A percentile compares a stretch with the other conserved stretches of the same genome.
Evolutionary conservation across 2,113 vertebrate species (phyloP).

Genomic region (Dryoscopus gambensis): DNA sequence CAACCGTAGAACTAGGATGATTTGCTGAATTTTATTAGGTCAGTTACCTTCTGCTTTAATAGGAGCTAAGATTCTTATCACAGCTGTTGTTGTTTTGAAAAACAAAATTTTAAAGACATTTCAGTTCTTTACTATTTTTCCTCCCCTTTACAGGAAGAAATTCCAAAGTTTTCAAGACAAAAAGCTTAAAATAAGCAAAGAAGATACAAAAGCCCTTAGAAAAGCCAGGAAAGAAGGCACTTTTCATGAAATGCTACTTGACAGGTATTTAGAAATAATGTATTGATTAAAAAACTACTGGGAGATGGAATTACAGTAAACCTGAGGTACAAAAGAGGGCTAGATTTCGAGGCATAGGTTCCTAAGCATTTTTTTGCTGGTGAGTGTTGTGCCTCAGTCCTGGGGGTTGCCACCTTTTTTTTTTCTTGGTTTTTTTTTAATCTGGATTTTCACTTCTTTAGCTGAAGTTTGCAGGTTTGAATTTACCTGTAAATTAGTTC

Average conservation of each 20-base stretch:
- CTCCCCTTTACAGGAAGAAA: conserved; percentile 83
- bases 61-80: not conserved
- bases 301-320: not conserved
- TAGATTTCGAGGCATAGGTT: not conserved
- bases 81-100: not conserved
- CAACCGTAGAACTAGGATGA: not conserved
- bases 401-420: not conserved
- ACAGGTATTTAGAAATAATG: conserved; percentile 78
- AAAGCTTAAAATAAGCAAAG: conserved; percentile 91
- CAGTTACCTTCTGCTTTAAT: not conserved
- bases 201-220: conserved; percentile 80
- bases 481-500: not conserved
- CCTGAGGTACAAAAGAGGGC: not conserved
- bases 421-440: not conserved
- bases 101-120: not conserved
- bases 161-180: conserved; percentile 98
- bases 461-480: not conserved
- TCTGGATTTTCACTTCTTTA: not conserved
- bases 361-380: not conserved
- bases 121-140: not conserved
- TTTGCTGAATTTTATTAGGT: not conserved
- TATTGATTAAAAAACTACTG: not conserved
- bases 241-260: conserved; percentile 91
- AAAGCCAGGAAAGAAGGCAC: conserved; percentile 89
- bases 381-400: not conserved